phyloP scores from a whole-genome alignment of 1,140 invertebrate species.

The Drosophila virilis region DNA sequence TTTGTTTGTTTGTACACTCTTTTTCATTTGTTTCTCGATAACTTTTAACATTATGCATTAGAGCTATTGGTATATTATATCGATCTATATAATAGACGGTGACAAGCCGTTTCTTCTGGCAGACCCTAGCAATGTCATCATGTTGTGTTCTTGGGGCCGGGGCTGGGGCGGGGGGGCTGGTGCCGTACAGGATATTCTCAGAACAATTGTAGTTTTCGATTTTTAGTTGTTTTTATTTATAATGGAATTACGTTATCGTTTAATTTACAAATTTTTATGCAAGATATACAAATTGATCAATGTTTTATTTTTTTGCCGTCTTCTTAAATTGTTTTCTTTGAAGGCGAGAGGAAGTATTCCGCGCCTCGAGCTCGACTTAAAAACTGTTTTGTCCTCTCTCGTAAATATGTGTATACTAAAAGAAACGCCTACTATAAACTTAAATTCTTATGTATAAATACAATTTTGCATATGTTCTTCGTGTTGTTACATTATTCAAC shows the following conservation, averaged over 20 bases:
- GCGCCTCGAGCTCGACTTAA: constrained; percentile 23
- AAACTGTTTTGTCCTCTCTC: constrained; percentile 41
- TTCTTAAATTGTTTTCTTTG: constrained; percentile 1
- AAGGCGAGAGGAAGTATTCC: constrained; percentile 1
- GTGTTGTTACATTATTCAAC: constrained; percentile 21
- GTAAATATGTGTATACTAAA: constrained; percentile 59
- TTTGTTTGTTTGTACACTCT: constrained; percentile 47
- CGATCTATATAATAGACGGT: constrained; percentile 30
- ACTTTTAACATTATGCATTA: constrained; percentile 46
- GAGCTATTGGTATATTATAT: constrained; percentile 36
- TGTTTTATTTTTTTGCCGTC: constrained; percentile 12
- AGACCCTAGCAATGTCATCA: not conserved
- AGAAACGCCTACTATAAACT: constrained; percentile 76
- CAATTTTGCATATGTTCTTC: constrained; percentile 65
- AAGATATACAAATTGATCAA: constrained; percentile 50
- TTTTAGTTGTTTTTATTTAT: constrained; percentile 67
- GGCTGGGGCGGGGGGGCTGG: too few species aligned
- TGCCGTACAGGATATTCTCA: not conserved
- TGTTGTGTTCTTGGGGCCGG: too few species aligned
- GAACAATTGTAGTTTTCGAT: constrained; percentile 35
- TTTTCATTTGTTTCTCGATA: constrained; percentile 24
- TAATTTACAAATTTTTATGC: constrained; percentile 71
- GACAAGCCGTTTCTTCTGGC: constrained; percentile 10
- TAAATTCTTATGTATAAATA: constrained; percentile 80
- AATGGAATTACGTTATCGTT: constrained; percentile 79